Conservation (phyloP, 2,888 invertebrate species). For the Tenthredo livida region DNA sequence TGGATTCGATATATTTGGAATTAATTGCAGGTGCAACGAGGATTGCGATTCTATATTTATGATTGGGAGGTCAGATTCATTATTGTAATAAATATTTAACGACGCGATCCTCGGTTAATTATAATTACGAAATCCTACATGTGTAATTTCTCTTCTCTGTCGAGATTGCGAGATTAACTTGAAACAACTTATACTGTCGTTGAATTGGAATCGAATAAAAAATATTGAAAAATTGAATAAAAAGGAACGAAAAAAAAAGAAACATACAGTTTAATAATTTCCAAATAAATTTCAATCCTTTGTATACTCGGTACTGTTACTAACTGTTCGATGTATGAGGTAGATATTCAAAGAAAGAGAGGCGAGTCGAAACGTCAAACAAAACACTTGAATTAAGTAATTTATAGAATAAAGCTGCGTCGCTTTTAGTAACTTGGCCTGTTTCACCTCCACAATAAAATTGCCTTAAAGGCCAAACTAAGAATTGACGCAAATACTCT, state of each 20-base stretch:
- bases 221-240: not conserved
- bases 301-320: not conserved
- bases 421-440: not conserved
- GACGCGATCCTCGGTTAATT: not conserved
- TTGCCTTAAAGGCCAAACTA: conserved; percentile 28
- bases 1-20: not conserved
- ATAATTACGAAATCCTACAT: not conserved
- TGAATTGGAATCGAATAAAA: not conserved
- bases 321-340: not conserved
- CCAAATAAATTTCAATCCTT: not conserved
- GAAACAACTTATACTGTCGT: not conserved
- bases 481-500: conserved; percentile 34
- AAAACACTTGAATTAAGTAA: conserved; percentile 14
- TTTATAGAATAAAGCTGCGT: conserved; percentile 36
- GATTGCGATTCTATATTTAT: not conserved
- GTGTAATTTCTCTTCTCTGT: not conserved
- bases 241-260: not conserved
- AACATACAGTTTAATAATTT: not conserved
- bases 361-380: not conserved
- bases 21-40: not conserved
- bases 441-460: conserved; percentile 27
- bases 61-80: not conserved
- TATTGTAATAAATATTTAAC: conserved; percentile 20
- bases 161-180: conserved; percentile 1
- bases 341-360: not conserved